These are phyloP conservation scores for Argyra leucocephala DNA, from an alignment of 2,888 invertebrate genomes.

Conservation along the genomic window DNA sequence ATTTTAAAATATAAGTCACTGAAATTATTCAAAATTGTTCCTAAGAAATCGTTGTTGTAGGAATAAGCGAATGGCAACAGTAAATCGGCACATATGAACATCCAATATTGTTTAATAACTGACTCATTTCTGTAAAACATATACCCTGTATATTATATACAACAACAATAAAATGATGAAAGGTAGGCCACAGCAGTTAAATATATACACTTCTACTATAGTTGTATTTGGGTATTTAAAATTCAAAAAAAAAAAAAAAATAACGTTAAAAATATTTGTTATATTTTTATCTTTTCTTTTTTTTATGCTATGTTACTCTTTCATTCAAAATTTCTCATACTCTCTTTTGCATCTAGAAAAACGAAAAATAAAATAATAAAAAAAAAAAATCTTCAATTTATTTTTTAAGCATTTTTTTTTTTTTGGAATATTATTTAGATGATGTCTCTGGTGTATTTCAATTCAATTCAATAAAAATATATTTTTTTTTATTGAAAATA, in stretches of 20 bases:
- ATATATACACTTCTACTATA: background rate
- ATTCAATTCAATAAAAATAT: background rate
- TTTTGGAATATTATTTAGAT: background rate
- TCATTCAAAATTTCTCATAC: background rate
- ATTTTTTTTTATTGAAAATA: background rate
- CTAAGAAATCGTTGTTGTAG: too few relatives aligned
- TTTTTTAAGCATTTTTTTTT: background rate
- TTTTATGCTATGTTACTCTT: background rate
- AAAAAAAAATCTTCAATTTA: background rate
- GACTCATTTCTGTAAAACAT: too few relatives aligned
- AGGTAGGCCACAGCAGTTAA: background rate
- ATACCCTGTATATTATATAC: background rate
- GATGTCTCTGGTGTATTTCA: background rate
- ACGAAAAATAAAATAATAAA: too few relatives aligned
- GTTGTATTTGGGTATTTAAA: background rate
- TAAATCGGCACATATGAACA: too few relatives aligned
- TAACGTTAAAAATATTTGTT: background rate
- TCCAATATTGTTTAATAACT: too few relatives aligned
- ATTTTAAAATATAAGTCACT: too few relatives aligned
- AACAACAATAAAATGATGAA: background rate
- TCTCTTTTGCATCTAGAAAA: background rate
- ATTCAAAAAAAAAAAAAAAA: background rate
- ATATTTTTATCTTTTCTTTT: background rate
- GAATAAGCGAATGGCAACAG: too few relatives aligned
- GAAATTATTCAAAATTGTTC: too few relatives aligned